These are phyloP conservation scores for Plagodis dolabraria DNA, from an alignment of 2,888 invertebrate genomes.

Conservation along the genomic window DNA sequence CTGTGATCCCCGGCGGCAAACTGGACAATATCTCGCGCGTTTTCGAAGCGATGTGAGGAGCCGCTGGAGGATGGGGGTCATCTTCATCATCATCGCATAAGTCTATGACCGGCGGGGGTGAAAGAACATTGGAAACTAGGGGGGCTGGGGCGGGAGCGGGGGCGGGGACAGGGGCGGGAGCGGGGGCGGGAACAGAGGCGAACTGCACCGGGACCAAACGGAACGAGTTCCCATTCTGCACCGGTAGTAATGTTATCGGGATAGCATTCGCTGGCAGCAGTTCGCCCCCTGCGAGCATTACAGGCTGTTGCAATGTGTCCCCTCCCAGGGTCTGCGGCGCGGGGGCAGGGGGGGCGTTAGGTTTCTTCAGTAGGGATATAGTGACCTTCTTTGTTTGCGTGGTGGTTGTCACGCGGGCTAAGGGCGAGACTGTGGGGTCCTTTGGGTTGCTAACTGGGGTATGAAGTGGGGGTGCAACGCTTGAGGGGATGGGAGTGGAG, in stretches of 20 bases:
- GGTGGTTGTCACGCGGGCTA: too few species aligned
- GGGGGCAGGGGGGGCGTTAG: neutral
- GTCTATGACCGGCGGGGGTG: neutral
- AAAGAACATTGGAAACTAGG: neutral
- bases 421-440: too few species aligned
- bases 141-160: neutral
- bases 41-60: neutral
- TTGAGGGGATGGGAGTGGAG: too few species aligned
- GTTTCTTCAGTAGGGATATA: neutral
- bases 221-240: neutral
- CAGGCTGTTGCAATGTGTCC: neutral
- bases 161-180: neutral
- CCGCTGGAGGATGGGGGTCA: neutral
- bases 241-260: neutral
- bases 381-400: too few species aligned
- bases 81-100: neutral
- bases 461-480: too few species aligned
- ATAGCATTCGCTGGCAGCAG: neutral
- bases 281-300: neutral
- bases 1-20: neutral
- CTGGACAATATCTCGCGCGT: neutral
- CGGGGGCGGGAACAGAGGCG: neutral
- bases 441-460: too few species aligned
- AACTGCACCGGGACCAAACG: neutral
- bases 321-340: neutral